Base-by-base conservation (phyloP, 2,113 vertebrate species). In the Brachionichthys hirsutus region DNA sequence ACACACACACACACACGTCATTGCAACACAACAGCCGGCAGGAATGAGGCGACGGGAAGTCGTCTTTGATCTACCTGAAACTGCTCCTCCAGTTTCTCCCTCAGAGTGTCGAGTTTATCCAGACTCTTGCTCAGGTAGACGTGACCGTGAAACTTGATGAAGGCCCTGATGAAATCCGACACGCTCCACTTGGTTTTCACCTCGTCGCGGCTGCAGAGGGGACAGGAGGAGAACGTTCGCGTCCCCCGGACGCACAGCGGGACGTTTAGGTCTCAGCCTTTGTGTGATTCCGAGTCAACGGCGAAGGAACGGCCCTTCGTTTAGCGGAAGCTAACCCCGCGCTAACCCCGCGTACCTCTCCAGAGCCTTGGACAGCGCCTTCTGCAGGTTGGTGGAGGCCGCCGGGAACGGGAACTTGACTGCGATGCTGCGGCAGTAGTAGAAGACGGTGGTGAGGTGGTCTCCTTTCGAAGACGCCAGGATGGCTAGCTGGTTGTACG, bases 371-470 rank as follows among this genome's bases (percentile, higher is more conserved):
- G 95, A 97, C 92, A 99, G 95, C 58, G 96, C 97, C 92, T 99
- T 99, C 88, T 98, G 96, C 82, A 99, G 89, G 85, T 99, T 99
- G 75, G 97, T 99, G 87, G 96, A 98, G 67, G 97, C 97, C 67
- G 97, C 97, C 79, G 97, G 97, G 89, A 99, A 99, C 62, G 97
- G 97, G 84, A 99, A 99, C 85, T 98, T 98, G 86, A 99, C 97
- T 55, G 97, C 97, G 56, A 99, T 99, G 92, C 97, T 99, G 92
- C 97, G 95, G 91, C 97, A 99, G 93, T 99, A 99, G 93, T 99
- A 99, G 93, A 99, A 99, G 91, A 99, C 98, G 70, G 97, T 98
- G 87, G 95, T 98, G 84, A 99, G 93, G 87, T 99, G 97, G 82
- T 99, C 97, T 90, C 97, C 97, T 90, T 98, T 98, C 59, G 97